phyloP scores from a whole-genome alignment of 2,888 invertebrate genomes.

The Lapara coniferarum region DNA sequence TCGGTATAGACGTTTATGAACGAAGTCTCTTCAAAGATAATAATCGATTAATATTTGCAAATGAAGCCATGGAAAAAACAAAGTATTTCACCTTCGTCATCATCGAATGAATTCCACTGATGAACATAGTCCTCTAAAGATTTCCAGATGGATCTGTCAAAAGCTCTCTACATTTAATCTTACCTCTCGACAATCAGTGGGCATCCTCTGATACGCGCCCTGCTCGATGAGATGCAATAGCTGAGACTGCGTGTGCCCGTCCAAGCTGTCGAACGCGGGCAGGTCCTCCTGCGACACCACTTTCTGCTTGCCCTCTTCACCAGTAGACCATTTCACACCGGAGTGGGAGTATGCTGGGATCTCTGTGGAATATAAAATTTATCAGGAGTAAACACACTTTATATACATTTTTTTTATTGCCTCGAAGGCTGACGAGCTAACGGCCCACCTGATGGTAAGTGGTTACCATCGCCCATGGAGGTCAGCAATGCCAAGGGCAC shows the following conservation, averaged over 20 bases:
- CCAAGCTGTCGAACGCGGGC: slow-evolving; percentile 88
- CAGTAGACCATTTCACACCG: slow-evolving; percentile 71
- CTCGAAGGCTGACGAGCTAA: too few relatives aligned
- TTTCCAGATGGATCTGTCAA: not conserved
- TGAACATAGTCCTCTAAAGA: too few relatives aligned
- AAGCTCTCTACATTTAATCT: slow-evolving; percentile 28
- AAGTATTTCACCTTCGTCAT: too few relatives aligned
- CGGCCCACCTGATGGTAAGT: too few relatives aligned
- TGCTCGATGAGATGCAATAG: slow-evolving; percentile 88
- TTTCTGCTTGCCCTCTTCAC: slow-evolving; percentile 53
- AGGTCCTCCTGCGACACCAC: slow-evolving; percentile 55
- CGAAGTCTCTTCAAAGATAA: too few relatives aligned
- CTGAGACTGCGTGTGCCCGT: slow-evolving; percentile 91
- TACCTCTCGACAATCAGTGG: slow-evolving; percentile 88
- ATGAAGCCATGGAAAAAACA: too few relatives aligned
- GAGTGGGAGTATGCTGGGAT: slow-evolving; percentile 78
- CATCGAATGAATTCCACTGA: too few relatives aligned
- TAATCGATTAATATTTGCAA: too few relatives aligned
- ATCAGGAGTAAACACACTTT: not conserved
- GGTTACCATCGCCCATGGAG: too few relatives aligned
- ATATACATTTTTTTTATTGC: too few relatives aligned
- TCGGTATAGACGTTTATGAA: too few relatives aligned
- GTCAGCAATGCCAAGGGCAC: too few relatives aligned
- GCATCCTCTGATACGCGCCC: slow-evolving; percentile 89
- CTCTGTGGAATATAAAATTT: slow-evolving; percentile 59